phyloP scores from a whole-genome alignment of 2,113 vertebrate genomes.

The Sprattus sprattus region DNA sequence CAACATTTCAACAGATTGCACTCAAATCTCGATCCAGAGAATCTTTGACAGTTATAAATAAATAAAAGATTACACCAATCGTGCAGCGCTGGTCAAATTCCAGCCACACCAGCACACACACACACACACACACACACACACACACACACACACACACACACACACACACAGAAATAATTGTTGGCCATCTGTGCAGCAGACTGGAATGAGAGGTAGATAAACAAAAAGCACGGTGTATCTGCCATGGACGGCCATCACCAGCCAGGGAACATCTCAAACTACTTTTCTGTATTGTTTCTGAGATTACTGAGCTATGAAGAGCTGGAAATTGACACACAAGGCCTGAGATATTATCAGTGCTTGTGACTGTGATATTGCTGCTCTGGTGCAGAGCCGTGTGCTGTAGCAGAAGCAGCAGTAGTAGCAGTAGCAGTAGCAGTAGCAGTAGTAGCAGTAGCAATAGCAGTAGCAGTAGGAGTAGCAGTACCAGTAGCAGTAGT shows the following conservation, averaged over 20 bases:
- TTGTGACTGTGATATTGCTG: constrained; percentile 8
- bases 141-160: too few relatives aligned
- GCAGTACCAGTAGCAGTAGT: too few relatives aligned
- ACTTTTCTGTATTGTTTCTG: constrained; percentile 35
- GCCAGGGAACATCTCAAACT: constrained; percentile 52
- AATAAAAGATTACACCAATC: constrained; percentile 79
- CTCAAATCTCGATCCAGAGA: constrained; percentile 72
- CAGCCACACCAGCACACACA: constrained; percentile 67
- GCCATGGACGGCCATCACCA: constrained; percentile 50
- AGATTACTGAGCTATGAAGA: constrained; percentile 62
- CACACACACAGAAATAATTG: constrained; percentile 63
- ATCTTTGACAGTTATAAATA: constrained; percentile 79
- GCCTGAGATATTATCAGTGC: constrained; percentile 62
- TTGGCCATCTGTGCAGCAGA: constrained; percentile 76
- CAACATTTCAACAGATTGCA: constrained; percentile 69
- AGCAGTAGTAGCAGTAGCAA: too few relatives aligned
- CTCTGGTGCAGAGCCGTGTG: too few relatives aligned
- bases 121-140: too few relatives aligned
- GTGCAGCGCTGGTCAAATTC: constrained; percentile 66
- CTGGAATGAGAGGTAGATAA: constrained; percentile 70
- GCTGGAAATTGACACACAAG: constrained; percentile 60
- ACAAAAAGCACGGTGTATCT: constrained; percentile 74
- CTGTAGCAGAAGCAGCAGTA: too few relatives aligned
- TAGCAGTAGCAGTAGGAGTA: too few relatives aligned
- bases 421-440: too few relatives aligned